Conservation (phyloP, 2,797 vertebrate genomes). For the Craterocephalus amniculus region DNA sequence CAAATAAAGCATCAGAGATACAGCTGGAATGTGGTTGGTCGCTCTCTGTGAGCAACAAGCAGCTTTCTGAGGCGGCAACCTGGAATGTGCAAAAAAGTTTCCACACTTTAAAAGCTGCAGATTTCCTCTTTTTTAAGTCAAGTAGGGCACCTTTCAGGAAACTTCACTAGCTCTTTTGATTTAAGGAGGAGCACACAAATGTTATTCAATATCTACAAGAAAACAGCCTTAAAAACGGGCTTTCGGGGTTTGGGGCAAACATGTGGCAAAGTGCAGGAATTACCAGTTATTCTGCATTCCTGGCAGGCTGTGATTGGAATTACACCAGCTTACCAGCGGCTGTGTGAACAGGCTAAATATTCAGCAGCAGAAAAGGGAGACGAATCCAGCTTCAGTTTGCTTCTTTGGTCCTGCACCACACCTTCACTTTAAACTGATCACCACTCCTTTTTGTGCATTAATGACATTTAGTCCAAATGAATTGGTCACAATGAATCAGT, state of each 20-base stretch:
- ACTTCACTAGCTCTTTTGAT: neutral
- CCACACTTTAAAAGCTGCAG: neutral
- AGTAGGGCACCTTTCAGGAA: neutral
- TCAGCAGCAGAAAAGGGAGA: neutral
- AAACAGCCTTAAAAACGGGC: constrained; percentile 7
- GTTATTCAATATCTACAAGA: neutral
- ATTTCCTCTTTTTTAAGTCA: constrained; percentile 28
- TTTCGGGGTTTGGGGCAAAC: constrained; percentile 1
- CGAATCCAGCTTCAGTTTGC: constrained; percentile 11
- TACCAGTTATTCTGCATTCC: constrained; percentile 18
- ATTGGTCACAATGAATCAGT: neutral
- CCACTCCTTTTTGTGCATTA: neutral
- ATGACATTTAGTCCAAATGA: neutral
- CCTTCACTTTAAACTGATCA: neutral
- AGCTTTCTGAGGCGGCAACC: neutral
- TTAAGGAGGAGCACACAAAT: constrained; percentile 5
- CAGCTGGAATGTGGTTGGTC: neutral
- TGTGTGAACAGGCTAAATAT: neutral
- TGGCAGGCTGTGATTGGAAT: constrained; percentile 19
- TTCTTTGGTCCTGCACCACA: neutral
- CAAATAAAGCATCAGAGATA: constrained; percentile 14
- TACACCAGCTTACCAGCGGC: constrained; percentile 4
- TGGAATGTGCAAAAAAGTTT: constrained; percentile 34
- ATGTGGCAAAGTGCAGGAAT: constrained; percentile 22
- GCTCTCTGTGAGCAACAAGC: neutral